These are phyloP conservation scores for Anthoscopus minutus DNA, from an alignment of 2,113 vertebrate genomes.

Conservation along the genomic window DNA sequence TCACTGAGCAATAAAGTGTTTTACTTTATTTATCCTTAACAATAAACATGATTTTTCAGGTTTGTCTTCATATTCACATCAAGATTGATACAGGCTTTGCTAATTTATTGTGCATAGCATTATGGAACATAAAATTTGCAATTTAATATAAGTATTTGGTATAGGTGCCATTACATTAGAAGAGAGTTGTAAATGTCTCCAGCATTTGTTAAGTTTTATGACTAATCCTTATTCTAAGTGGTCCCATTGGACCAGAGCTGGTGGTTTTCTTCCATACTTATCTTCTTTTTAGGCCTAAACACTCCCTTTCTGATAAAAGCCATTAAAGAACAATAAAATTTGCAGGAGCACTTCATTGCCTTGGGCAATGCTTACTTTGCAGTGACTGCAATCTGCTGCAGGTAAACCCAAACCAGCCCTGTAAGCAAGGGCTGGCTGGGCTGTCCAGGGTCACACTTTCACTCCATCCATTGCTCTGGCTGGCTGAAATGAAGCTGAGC, in stretches of 20 bases:
- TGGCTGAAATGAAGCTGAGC: background rate
- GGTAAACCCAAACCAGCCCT: background rate
- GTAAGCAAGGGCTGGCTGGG: background rate
- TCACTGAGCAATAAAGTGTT: conserved; percentile 46
- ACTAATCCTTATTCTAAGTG: conserved; percentile 43
- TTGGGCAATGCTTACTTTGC: background rate
- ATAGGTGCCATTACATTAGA: conserved; percentile 53
- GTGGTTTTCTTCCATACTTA: conserved; percentile 14
- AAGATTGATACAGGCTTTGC: conserved; percentile 60
- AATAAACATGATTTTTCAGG: conserved; percentile 49
- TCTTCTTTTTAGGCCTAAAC: background rate
- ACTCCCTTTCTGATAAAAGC: background rate
- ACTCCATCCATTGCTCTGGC: rapidly evolving
- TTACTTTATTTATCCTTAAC: conserved; percentile 68
- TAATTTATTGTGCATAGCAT: conserved; percentile 69
- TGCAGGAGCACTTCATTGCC: background rate
- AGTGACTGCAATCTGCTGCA: background rate
- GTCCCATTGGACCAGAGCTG: conserved; percentile 25
- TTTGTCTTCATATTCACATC: conserved; percentile 53
- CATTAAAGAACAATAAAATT: conserved; percentile 2
- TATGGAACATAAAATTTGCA: conserved; percentile 67
- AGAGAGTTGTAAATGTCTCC: conserved; percentile 68
- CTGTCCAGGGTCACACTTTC: background rate
- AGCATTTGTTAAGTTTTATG: conserved; percentile 69
- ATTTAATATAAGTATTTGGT: conserved; percentile 66